Conservation (phyloP, 2,113 vertebrate species). For the Ameiurus melas region DNA sequence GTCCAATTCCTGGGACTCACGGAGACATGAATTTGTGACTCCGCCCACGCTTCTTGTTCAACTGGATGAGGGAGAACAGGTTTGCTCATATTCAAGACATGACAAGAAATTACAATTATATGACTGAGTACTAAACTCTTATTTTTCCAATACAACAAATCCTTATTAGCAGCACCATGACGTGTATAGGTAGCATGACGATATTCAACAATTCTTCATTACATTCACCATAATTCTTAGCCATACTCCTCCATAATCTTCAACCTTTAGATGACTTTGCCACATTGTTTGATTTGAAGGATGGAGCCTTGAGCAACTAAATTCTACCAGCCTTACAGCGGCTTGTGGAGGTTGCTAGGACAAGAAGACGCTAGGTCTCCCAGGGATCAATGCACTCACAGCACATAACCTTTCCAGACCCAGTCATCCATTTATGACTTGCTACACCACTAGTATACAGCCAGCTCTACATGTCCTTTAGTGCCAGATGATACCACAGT, state of each 20-base stretch:
- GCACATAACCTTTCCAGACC: background rate
- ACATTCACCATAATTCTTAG: background rate
- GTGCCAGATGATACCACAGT: background rate
- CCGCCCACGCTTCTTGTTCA: background rate
- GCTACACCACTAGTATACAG: background rate
- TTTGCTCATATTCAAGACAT: background rate
- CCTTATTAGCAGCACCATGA: background rate
- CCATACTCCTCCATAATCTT: background rate
- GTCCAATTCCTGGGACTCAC: background rate
- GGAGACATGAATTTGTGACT: background rate
- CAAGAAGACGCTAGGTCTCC: background rate
- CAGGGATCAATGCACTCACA: background rate
- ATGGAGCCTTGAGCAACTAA: background rate
- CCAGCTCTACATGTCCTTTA: background rate
- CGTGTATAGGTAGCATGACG: too few relatives aligned
- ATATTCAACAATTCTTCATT: background rate
- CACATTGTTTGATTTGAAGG: background rate
- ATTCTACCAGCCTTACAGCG: background rate
- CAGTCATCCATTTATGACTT: background rate
- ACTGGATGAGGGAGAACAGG: background rate
- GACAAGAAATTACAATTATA: background rate
- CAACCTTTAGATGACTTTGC: background rate
- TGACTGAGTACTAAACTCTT: background rate
- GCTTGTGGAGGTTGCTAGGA: slow-evolving; percentile 5
- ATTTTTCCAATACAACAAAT: background rate